Evolutionary conservation across 2,113 vertebrate species (phyloP).

Genomic region (Pelvicachromis taeniatus): DNA sequence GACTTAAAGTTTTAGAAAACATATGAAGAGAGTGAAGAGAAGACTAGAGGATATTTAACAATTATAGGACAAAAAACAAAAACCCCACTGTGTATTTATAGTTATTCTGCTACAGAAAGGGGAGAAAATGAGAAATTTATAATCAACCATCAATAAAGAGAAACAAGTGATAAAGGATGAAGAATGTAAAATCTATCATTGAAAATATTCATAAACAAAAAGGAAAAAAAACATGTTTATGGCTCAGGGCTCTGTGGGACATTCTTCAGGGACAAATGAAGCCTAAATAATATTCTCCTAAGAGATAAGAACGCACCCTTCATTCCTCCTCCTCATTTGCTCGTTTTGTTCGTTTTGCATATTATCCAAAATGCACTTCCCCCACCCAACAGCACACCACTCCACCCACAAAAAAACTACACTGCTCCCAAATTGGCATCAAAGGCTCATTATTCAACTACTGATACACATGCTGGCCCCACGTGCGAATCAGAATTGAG

Average conservation of each 20-base stretch:
- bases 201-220: constrained; percentile 39
- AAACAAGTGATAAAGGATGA: background rate
- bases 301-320: background rate
- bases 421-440: constrained; percentile 15
- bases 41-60: background rate
- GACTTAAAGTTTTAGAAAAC: background rate
- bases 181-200: background rate
- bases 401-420: constrained; percentile 7
- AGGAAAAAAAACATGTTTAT: background rate
- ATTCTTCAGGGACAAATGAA: constrained; percentile 43
- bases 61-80: background rate
- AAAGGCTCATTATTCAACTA: constrained; percentile 35
- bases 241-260: constrained; percentile 19
- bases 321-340: constrained; percentile 11
- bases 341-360: constrained; percentile 35
- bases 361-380: constrained; percentile 10
- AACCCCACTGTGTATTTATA: background rate
- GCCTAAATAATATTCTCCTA: constrained; percentile 24
- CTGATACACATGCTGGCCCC: background rate
- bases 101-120: background rate
- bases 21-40: background rate
- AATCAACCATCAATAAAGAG: background rate
- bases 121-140: background rate
- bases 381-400: background rate
- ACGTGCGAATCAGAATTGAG: constrained; percentile 1